Percentiles rank a stretch among this genome's conserved stretches.
Conservation (phyloP, 2,113 vertebrate species). For the Aspidoscelis tigris region DNA sequence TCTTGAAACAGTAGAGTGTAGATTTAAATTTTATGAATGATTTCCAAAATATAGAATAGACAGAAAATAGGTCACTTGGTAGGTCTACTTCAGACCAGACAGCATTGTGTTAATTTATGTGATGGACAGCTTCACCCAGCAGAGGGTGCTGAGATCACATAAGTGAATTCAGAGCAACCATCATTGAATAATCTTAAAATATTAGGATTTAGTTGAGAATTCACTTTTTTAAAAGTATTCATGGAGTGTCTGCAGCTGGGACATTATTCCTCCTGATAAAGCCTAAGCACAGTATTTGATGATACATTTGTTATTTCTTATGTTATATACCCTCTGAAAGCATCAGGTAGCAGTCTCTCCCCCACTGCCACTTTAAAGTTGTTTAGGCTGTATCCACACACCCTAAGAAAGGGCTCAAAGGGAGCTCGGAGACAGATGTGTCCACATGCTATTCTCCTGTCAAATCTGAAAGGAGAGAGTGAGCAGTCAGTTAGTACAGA, state of each 20-base stretch:
- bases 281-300: too few relatives aligned
- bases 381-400: too few relatives aligned
- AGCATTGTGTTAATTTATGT: not conserved
- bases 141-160: slow-evolving; percentile 28
- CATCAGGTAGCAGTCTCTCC: too few relatives aligned
- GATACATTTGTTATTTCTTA: too few relatives aligned
- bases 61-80: not conserved
- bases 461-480: not conserved
- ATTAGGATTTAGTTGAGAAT: not conserved
- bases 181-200: not conserved
- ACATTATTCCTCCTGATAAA: too few relatives aligned
- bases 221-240: too few relatives aligned
- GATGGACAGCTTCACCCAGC: slow-evolving; percentile 12
- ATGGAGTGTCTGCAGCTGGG: too few relatives aligned
- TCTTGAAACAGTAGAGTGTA: not conserved
- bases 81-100: not conserved
- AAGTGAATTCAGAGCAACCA: not conserved
- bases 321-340: too few relatives aligned
- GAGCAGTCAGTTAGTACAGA: not conserved
- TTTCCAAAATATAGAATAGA: not conserved
- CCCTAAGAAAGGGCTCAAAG: too few relatives aligned
- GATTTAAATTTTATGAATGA: not conserved
- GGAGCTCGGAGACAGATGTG: too few relatives aligned
- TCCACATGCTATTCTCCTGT: not conserved
- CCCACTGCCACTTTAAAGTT: too few relatives aligned